Evolutionary conservation across 2,888 invertebrate genomes (phyloP).

Genomic region (Meghimatium bilineatum): DNA sequence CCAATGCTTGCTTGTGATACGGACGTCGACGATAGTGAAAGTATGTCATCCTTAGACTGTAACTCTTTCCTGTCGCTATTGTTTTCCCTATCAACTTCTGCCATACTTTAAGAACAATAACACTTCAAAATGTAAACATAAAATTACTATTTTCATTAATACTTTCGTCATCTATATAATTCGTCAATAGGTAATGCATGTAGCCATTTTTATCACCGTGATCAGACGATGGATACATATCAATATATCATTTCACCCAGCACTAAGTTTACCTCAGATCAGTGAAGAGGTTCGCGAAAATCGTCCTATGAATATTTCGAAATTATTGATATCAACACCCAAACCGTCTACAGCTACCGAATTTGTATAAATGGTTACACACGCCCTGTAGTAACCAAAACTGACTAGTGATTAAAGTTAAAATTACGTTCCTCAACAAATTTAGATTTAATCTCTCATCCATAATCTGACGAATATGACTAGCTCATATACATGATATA

Average conservation of each 20-base stretch:
- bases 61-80: constrained; percentile 12
- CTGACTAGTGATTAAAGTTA: too few relatives aligned
- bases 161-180: not conserved
- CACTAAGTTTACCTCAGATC: not conserved
- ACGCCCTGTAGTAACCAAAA: too few relatives aligned
- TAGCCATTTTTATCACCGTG: not conserved
- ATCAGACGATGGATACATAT: too few relatives aligned
- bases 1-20: constrained; percentile 9
- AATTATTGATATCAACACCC: too few relatives aligned
- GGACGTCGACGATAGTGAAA: too few relatives aligned
- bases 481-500: too few relatives aligned
- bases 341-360: too few relatives aligned
- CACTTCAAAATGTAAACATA: not conserved
- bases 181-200: not conserved
- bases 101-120: not conserved
- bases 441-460: too few relatives aligned
- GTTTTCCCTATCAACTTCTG: not conserved
- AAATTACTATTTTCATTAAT: not conserved
- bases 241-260: not conserved
- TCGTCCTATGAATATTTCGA: not conserved
- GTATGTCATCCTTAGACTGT: constrained; percentile 10
- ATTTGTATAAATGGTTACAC: too few relatives aligned
- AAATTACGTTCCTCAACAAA: too few relatives aligned
- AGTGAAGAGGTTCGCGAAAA: not conserved
- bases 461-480: too few relatives aligned